Conservation (phyloP, 2,888 invertebrate genomes). For the Caenorhabditis sp. region DNA sequence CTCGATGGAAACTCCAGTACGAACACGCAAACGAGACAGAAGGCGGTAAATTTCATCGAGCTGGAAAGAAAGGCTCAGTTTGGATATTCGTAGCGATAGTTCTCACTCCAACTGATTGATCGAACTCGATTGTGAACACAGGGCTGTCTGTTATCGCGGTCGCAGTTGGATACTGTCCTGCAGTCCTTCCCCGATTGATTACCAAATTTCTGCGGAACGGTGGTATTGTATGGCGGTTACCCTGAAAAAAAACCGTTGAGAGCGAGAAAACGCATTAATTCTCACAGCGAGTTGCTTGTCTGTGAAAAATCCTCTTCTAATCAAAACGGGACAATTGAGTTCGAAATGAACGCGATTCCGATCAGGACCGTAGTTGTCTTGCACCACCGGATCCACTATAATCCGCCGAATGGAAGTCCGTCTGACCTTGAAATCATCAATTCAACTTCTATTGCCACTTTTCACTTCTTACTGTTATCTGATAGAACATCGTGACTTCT, state of each 20-base stretch:
- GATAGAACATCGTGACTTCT: slow-evolving; percentile 42
- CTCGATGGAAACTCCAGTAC: slow-evolving; percentile 62
- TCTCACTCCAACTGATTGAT: slow-evolving; percentile 23
- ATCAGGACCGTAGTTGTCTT: slow-evolving; percentile 34
- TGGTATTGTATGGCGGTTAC: slow-evolving; percentile 8
- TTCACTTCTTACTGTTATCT: slow-evolving; percentile 29
- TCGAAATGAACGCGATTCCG: slow-evolving; percentile 58
- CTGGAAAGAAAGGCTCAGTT: slow-evolving; percentile 15
- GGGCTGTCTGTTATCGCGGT: slow-evolving; percentile 61
- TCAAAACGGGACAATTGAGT: slow-evolving; percentile 59
- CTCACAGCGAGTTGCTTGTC: slow-evolving; percentile 25
- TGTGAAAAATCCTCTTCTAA: slow-evolving; percentile 48
- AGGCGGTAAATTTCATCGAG: slow-evolving; percentile 53
- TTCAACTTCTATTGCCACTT: neutral
- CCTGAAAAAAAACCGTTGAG: neutral
- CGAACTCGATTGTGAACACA: slow-evolving; percentile 62
- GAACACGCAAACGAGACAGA: slow-evolving; percentile 59
- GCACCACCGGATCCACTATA: slow-evolving; percentile 59
- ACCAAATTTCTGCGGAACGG: slow-evolving; percentile 27
- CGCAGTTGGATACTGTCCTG: slow-evolving; percentile 42
- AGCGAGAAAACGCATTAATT: neutral
- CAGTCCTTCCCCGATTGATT: slow-evolving; percentile 50
- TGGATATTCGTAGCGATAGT: too few relatives aligned
- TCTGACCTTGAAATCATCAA: slow-evolving; percentile 49
- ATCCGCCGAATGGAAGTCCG: slow-evolving; percentile 60